A percentile compares a stretch with the other conserved stretches of the same genome.
These are phyloP conservation scores for Drosophila neutralis DNA, from an alignment of 2,888 invertebrate species.

Conservation along the genomic window DNA sequence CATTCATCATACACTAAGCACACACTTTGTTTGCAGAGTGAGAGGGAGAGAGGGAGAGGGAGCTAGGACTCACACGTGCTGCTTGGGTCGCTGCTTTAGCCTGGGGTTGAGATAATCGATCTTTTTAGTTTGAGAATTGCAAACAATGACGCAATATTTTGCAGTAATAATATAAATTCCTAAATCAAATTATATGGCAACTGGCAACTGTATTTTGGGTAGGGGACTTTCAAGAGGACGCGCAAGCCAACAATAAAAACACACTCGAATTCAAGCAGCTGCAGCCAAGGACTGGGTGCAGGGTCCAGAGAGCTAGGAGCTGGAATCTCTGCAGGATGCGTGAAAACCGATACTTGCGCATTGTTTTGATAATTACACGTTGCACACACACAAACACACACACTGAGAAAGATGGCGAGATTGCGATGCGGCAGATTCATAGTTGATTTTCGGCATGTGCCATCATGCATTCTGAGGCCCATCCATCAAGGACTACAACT, in stretches of 20 bases:
- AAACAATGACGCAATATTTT: slow-evolving; percentile 21
- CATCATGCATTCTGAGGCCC: slow-evolving; percentile 15
- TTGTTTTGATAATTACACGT: slow-evolving; percentile 70
- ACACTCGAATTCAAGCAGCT: slow-evolving; percentile 34
- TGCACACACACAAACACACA: slow-evolving; percentile 21
- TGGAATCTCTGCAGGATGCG: slow-evolving; percentile 61
- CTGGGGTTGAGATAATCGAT: slow-evolving; percentile 14
- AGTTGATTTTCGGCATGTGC: slow-evolving; percentile 44
- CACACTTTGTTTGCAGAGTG: background rate
- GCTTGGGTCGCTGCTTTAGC: background rate
- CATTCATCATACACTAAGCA: slow-evolving; percentile 1
- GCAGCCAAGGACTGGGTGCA: slow-evolving; percentile 13
- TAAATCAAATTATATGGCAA: slow-evolving; percentile 30
- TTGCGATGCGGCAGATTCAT: slow-evolving; percentile 36
- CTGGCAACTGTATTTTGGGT: slow-evolving; percentile 19
- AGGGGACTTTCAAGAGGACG: background rate
- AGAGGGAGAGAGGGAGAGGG: background rate
- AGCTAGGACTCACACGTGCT: slow-evolving; percentile 10
- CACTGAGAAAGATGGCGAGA: slow-evolving; percentile 30
- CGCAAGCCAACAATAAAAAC: slow-evolving; percentile 5
- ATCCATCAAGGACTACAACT: slow-evolving; percentile 47
- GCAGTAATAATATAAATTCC: slow-evolving; percentile 15
- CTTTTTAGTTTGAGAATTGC: slow-evolving; percentile 3
- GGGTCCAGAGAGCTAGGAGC: slow-evolving; percentile 2
- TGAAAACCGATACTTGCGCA: slow-evolving; percentile 73